Evolutionary conservation across 2,113 vertebrate genomes (phyloP), one percentile per base, ranked within the genome.

Genomic region (Brienomyrus longianalis): DNA sequence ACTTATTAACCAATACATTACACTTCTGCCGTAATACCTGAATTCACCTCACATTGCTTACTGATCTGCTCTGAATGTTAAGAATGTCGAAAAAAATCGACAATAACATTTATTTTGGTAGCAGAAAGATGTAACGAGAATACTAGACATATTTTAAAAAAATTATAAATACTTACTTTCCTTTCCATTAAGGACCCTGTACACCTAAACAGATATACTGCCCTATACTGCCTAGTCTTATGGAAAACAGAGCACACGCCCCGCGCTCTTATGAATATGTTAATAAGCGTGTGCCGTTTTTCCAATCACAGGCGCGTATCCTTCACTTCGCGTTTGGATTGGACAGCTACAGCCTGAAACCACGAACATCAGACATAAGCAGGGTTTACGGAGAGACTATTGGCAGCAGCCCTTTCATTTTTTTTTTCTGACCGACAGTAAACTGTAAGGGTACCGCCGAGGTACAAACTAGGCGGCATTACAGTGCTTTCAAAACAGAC

Each of bases 351-450:
- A 27, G 23, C 47, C 43, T 86, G 19, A 86, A 86, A 86, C 83
- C 83, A 86, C 47, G 47, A 86, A 50, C 83, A 86, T 50, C 43
- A 47, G 83, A 86, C 83, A 47, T 86, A 47, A 86, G 83, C 62
- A 70, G 62, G 27, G 62, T 31, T 13, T 31, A n/a, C 3, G 47
- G 43, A 83, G 77, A 39, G 15, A 45, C 35, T 17, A 83, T 83
- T 83, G 77, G 77, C 39, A 5, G 77, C 19, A 45, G 35, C 5
- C 35, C 77, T 17, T 83, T 7, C 0, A 21, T 17, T 83, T 43
- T 43, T 80, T 80, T 6, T 39, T 35, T 15, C 31, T 80, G 17
- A 17, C n/a, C 59, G 74, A 39, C 39, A 43, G 77, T 43, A 83
- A 45, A 21, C 77, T 83, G 77, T 83, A 83, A 43, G 77, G 77